These are phyloP conservation scores for Ceratosolen solmsi DNA, from an alignment of 1,140 invertebrate genomes.

Conservation along the genomic window DNA sequence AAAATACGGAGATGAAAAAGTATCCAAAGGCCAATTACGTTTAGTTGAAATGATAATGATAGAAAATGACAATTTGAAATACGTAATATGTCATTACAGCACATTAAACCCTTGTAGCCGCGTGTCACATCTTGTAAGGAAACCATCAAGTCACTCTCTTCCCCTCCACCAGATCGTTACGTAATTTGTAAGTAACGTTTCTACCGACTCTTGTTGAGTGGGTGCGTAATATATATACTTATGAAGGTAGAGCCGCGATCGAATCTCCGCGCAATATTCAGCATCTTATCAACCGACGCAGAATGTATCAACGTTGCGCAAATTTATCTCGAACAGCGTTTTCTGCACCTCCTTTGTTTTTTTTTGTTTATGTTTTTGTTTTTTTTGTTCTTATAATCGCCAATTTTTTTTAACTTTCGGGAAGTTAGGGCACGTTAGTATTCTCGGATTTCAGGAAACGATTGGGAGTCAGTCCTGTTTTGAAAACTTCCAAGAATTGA, in stretches of 20 bases:
- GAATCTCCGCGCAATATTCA: slow-evolving; percentile 2
- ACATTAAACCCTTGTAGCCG: not conserved
- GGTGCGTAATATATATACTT: not conserved
- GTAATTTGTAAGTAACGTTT: not conserved
- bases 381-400: not conserved
- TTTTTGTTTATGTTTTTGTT: no score
- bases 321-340: not conserved
- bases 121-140: not conserved
- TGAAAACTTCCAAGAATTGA: slow-evolving; percentile 28
- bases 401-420: slow-evolving; percentile 1
- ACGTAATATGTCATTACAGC: not conserved
- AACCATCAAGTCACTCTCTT: not conserved
- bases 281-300: slow-evolving; percentile 1
- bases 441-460: slow-evolving; percentile 44
- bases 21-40: not conserved
- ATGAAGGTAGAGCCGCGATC: not conserved
- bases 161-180: not conserved
- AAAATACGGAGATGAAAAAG: not conserved
- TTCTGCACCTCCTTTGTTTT: no score
- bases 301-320: not conserved
- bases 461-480: not conserved
- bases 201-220: not conserved
- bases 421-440: not conserved
- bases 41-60: not conserved
- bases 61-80: not conserved